Evolutionary conservation across 2,113 vertebrate species (phyloP), one percentile per base, ranked within the genome.

Genomic region (Mugil cephalus): DNA sequence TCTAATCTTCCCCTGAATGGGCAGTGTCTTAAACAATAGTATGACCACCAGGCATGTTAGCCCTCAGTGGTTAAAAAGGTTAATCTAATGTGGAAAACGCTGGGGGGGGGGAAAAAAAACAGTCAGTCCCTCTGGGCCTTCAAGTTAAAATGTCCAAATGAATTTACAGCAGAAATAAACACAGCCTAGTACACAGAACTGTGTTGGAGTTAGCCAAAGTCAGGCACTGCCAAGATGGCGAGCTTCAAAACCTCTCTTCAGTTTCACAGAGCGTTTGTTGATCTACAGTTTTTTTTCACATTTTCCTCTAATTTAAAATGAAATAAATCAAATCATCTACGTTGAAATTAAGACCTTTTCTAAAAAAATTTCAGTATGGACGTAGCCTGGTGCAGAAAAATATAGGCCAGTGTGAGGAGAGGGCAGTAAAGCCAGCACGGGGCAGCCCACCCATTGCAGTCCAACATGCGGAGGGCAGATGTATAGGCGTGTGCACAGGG

Each of bases 401-500:
- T 60, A 56, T 14, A 69, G 58, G 54, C 34, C 46, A 59, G 61
- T 39, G 7, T 63, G 69, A 80, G 74, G 19, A 72, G 62, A 81
- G 62, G 76, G 61, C 61, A 78, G 47, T 65, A 30, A 36, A 78
- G 60, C 38, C 69, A 82, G 61, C 68, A 74, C 75, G 64, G 59
- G 75, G 77, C 74, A 89, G 88, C 83, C 89, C 89, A 89, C 86
- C 89, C 90, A 90, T 74, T 36, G 50, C 55, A 80, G 74, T 77
- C 69, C 52, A 90, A 89, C 90, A 91, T 91, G 89, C 66, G 91
- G 88, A 73, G 83, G 85, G 84, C 87, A 91, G 90, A 92, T 91
- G 90, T 88, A 89, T 58, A 62, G 77, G 12, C 45, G 56, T 52
- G 63, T 1, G 34, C 68, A 43, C 47, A 46, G 69, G 54, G 54